phyloP scores from a whole-genome alignment of 2,797 vertebrate species.

The Varecia variegata region DNA sequence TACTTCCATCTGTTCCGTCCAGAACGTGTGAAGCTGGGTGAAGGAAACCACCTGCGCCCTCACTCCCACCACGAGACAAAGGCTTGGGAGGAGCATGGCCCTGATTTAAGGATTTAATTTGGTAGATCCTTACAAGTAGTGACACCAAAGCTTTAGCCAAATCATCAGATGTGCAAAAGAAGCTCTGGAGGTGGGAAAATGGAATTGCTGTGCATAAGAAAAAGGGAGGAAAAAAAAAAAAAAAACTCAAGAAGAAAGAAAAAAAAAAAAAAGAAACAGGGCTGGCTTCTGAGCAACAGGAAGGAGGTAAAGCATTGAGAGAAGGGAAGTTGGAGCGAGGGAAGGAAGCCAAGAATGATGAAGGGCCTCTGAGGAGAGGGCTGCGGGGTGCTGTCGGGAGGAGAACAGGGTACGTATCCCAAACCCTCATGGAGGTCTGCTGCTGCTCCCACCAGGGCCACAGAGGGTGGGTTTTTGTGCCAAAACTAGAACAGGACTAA shows the following conservation, averaged over 20 bases:
- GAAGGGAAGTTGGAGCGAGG: background rate
- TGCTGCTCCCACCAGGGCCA: background rate
- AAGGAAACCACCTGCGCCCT: background rate
- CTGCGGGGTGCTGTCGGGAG: background rate
- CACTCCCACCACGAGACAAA: background rate
- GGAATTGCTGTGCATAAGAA: background rate
- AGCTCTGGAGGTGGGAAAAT: background rate
- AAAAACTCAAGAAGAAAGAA: background rate
- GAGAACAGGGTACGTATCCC: background rate
- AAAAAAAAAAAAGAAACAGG: background rate
- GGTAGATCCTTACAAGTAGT: background rate
- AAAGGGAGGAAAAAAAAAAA: background rate
- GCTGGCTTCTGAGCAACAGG: background rate
- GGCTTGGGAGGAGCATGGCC: background rate
- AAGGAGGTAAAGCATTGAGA: background rate
- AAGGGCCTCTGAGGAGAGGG: background rate
- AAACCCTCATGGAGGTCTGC: background rate
- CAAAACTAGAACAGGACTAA: background rate
- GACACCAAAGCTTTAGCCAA: background rate
- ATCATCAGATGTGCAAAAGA: background rate
- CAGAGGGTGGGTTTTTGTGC: background rate
- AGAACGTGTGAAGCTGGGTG: background rate
- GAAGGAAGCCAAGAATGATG: fast-evolving
- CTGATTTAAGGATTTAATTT: background rate
- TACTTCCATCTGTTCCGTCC: background rate